Evolutionary conservation across 2,888 invertebrate genomes (phyloP).

Genomic region (Calameuta idolon): DNA sequence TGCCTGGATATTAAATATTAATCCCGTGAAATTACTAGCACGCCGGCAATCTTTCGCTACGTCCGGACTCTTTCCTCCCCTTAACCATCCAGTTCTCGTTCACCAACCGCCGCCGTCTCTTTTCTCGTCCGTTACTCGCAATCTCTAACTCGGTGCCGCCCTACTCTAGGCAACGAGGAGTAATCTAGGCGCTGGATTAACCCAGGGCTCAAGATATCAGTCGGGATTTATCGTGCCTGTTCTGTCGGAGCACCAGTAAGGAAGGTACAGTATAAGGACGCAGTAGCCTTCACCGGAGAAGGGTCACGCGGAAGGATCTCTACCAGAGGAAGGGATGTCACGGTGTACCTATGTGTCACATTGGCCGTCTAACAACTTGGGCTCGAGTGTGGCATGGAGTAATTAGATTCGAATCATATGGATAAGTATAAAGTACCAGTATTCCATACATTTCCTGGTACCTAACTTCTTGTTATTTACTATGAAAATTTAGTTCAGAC

Average conservation of each 20-base stretch:
- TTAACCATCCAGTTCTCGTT: constrained; percentile 29
- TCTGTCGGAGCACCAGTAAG: constrained; percentile 4
- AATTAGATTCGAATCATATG: not conserved
- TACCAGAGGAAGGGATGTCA: not conserved
- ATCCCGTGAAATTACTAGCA: constrained; percentile 64
- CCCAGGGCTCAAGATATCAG: constrained; percentile 62
- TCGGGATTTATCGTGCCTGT: constrained; percentile 49
- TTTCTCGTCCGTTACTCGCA: constrained; percentile 48
- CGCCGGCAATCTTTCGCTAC: constrained; percentile 45
- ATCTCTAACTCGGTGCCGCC: constrained; percentile 48
- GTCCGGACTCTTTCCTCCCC: constrained; percentile 31
- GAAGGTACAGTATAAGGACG: not conserved
- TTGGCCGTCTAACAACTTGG: not conserved
- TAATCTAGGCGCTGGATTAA: constrained; percentile 63
- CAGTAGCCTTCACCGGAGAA: not conserved
- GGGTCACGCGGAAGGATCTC: not conserved
- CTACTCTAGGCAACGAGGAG: constrained; percentile 57
- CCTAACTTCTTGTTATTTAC: not conserved
- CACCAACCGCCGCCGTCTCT: constrained; percentile 27
- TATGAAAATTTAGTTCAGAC: not conserved
- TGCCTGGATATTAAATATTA: constrained; percentile 65
- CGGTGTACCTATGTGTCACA: not conserved
- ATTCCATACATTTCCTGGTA: not conserved
- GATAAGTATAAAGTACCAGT: not conserved
- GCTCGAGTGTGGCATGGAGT: not conserved